Conservation (phyloP, 2,888 invertebrate species). For the Tholera decimalis region DNA sequence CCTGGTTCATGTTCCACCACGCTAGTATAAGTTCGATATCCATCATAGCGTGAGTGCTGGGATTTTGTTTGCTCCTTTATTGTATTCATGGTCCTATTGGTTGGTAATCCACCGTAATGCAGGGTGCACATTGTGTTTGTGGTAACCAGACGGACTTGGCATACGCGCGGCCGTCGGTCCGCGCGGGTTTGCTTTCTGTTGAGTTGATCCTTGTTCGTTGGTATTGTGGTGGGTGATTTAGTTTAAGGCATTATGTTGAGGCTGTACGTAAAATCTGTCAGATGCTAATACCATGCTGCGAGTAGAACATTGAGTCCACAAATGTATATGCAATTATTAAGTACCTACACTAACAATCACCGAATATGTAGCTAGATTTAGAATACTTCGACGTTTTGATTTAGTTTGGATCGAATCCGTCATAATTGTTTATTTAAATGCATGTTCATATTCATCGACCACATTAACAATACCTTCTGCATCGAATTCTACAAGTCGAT, state of each 20-base stretch:
- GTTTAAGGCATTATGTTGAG: conserved; percentile 84
- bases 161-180: conserved; percentile 73
- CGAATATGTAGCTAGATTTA: conserved; percentile 74
- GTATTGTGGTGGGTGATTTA: conserved; percentile 87
- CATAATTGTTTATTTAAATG: conserved; percentile 69
- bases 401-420: conserved; percentile 77
- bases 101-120: conserved; percentile 85
- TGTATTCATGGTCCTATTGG: conserved; percentile 83
- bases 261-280: conserved; percentile 81
- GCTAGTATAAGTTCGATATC: conserved; percentile 85
- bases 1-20: conserved; percentile 87
- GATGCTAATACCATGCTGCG: conserved; percentile 86
- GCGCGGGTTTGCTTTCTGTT: conserved; percentile 83
- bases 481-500: conserved; percentile 64
- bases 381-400: conserved; percentile 69
- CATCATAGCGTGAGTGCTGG: conserved; percentile 89
- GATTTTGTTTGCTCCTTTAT: conserved; percentile 89
- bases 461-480: conserved; percentile 75
- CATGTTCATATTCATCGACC: conserved; percentile 79
- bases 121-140: conserved; percentile 88
- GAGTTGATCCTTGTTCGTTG: conserved; percentile 83
- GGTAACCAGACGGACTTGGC: conserved; percentile 81
- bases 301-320: conserved; percentile 90
- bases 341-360: conserved; percentile 86
- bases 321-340: conserved; percentile 78